Evolutionary conservation across 2,113 vertebrate genomes (phyloP).

Genomic region (Podarcis cretensis): DNA sequence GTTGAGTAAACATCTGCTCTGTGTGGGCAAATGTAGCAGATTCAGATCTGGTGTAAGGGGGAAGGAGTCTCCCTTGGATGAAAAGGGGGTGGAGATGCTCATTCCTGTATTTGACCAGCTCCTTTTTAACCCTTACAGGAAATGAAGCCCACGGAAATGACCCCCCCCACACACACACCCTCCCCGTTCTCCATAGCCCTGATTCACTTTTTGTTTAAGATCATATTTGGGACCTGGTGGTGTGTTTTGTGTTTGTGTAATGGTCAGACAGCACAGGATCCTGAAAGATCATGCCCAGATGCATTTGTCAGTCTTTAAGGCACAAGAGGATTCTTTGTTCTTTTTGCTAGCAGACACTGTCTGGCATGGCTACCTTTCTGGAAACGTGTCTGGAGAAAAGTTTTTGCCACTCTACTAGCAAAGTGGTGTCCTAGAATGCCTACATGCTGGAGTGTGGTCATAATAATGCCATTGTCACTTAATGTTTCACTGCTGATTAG

Average conservation of each 20-base stretch:
- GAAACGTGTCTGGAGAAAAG: background rate
- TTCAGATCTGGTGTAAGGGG: background rate
- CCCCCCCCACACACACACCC: background rate
- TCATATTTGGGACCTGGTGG: background rate
- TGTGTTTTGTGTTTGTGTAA: background rate
- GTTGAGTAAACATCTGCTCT: conserved; percentile 4
- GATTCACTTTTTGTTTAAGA: background rate
- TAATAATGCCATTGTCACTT: background rate
- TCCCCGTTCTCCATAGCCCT: background rate
- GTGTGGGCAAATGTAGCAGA: background rate
- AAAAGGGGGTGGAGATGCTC: accelerated
- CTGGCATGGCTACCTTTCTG: background rate
- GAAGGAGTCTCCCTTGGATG: background rate
- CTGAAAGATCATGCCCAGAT: background rate
- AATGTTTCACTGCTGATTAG: background rate
- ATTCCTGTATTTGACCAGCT: accelerated
- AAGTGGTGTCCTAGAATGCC: too few species aligned
- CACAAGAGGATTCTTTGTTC: background rate
- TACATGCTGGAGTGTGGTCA: background rate
- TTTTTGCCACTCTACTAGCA: background rate
- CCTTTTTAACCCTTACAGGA: background rate
- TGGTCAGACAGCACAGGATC: background rate
- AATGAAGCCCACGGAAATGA: background rate
- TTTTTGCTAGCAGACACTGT: background rate
- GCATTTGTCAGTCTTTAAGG: background rate